These are phyloP conservation scores for Exephanes ischioxanthus DNA, from an alignment of 2,888 invertebrate species.

Conservation along the genomic window DNA sequence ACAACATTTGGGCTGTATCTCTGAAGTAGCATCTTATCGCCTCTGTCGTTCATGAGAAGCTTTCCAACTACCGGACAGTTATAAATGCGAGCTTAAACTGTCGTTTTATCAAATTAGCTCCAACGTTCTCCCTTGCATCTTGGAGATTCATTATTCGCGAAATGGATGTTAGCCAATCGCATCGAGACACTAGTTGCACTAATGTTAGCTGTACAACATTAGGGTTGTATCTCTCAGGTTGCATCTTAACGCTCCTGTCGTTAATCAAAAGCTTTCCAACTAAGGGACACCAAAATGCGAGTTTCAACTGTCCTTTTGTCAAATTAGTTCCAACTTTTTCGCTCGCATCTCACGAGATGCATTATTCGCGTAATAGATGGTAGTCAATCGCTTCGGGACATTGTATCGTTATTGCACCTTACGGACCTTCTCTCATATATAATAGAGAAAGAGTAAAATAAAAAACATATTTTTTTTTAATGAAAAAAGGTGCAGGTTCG, in stretches of 20 bases:
- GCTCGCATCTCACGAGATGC: neutral
- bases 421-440: neutral
- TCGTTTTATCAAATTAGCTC: neutral
- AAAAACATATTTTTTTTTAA: neutral
- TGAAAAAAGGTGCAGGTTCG: conserved; percentile 45
- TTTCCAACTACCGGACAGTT: conserved; percentile 9
- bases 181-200: too few species aligned
- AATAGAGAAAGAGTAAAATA: conserved; percentile 1
- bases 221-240: conserved; percentile 67
- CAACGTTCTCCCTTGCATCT: neutral
- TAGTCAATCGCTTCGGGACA: conserved; percentile 6
- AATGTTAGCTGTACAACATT: too few species aligned
- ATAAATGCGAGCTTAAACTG: neutral
- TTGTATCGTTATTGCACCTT: conserved; percentile 18
- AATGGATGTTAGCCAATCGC: too few species aligned
- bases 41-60: too few species aligned
- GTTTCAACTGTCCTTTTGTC: neutral
- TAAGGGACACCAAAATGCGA: neutral
- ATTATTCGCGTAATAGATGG: neutral
- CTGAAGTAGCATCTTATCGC: too few species aligned
- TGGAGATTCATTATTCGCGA: too few species aligned
- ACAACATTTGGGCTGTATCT: conserved; percentile 36
- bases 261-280: conserved; percentile 1
- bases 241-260: conserved; percentile 67
- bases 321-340: neutral